Percentiles rank a stretch among this genome's conserved stretches.
Conservation (phyloP, 2,888 invertebrate genomes). For the Ophonus ardosiacus region DNA sequence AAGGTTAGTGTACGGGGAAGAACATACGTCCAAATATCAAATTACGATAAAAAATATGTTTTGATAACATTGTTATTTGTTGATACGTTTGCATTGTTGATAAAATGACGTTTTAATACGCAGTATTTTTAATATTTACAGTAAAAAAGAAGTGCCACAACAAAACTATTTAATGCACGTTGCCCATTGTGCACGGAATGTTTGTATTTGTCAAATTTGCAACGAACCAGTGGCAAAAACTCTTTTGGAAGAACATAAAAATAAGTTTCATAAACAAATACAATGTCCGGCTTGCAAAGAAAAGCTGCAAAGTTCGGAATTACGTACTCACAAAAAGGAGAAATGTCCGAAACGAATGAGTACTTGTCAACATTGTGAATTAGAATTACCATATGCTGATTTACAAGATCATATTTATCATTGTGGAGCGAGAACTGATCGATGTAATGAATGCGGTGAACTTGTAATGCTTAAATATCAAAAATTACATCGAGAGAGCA, state of each 20-base stretch:
- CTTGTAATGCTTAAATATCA: constrained; percentile 85
- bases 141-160: constrained; percentile 83
- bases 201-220: constrained; percentile 82
- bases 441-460: constrained; percentile 82
- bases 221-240: constrained; percentile 81
- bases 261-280: constrained; percentile 63
- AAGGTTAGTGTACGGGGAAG: constrained; percentile 9
- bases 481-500: constrained; percentile 81
- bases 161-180: constrained; percentile 84
- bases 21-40: background rate
- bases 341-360: constrained; percentile 79
- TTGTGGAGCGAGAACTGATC: constrained; percentile 85
- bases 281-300: constrained; percentile 78
- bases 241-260: constrained; percentile 79
- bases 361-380: constrained; percentile 82
- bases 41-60: background rate
- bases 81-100: no score
- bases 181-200: constrained; percentile 84
- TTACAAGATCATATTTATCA: constrained; percentile 82
- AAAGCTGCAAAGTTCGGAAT: constrained; percentile 76
- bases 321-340: constrained; percentile 77
- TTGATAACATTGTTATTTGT: background rate
- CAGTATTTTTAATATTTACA: constrained; percentile 72
- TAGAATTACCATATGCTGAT: constrained; percentile 80
- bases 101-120: no score